A percentile compares a stretch with the other conserved stretches of the same genome.
Conservation (phyloP, 2,113 vertebrate genomes). For the Mesocricetus auratus region DNA sequence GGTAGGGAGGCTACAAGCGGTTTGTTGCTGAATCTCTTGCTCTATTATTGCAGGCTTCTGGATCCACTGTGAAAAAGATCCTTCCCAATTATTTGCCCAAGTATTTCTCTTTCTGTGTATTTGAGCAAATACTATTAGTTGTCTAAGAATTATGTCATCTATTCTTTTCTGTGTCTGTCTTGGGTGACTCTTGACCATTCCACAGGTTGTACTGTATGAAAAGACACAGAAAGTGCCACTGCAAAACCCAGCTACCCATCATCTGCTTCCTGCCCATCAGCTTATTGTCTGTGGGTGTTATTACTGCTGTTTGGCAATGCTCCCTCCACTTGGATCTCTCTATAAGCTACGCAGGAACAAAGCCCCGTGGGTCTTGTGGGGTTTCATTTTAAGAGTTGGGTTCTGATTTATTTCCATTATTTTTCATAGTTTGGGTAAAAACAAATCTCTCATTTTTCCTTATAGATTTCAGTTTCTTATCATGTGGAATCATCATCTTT, state of each 20-base stretch:
- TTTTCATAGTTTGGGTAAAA: constrained; percentile 27
- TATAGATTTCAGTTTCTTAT: background rate
- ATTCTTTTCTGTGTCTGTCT: background rate
- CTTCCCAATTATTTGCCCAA: background rate
- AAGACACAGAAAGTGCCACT: background rate
- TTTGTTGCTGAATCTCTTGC: background rate
- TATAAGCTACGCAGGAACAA: background rate
- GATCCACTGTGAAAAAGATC: background rate
- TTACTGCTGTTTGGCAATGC: fast-evolving
- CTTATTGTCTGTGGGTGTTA: background rate
- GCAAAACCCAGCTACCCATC: background rate
- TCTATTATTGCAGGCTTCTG: background rate
- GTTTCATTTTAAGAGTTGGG: background rate
- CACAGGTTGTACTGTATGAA: background rate
- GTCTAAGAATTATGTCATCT: background rate
- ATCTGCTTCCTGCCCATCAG: background rate
- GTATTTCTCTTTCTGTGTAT: background rate
- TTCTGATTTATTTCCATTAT: background rate
- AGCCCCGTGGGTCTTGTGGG: background rate
- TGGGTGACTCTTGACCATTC: background rate
- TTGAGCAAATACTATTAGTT: background rate
- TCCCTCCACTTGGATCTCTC: background rate
- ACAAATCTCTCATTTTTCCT: background rate
- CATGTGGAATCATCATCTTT: background rate
- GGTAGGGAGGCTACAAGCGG: background rate